These are phyloP conservation scores for Anoplophora glabripennis DNA, from an alignment of 1,140 invertebrate species.

Conservation along the genomic window DNA sequence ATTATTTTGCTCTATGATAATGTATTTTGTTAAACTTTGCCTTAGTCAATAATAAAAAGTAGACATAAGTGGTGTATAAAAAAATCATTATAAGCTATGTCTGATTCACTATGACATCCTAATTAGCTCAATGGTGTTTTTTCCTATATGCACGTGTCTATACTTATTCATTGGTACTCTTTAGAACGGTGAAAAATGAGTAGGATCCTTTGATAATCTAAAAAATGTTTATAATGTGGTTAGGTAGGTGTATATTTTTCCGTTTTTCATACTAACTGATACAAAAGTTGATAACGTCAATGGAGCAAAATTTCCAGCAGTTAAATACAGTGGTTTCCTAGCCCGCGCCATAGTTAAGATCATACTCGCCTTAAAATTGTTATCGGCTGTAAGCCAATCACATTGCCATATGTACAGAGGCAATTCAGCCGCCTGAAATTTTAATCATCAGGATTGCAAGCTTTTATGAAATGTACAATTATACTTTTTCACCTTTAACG, in stretches of 20 bases:
- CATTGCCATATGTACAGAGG: conserved; percentile 26
- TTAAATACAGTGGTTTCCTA: conserved; percentile 52
- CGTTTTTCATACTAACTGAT: conserved; percentile 25
- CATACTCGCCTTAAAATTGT: conserved; percentile 45
- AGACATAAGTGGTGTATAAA: too few relatives aligned
- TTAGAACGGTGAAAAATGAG: conserved; percentile 53
- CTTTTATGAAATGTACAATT: too few relatives aligned
- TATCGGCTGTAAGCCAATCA: conserved; percentile 24
- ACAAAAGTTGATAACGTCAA: conserved; percentile 52
- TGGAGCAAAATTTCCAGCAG: conserved; percentile 52
- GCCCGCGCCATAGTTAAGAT: conserved; percentile 52
- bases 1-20: too few relatives aligned
- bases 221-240: not conserved
- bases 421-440: conserved; percentile 26
- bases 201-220: conserved; percentile 53
- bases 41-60: too few relatives aligned
- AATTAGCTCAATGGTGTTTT: too few relatives aligned
- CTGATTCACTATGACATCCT: too few relatives aligned
- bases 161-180: conserved; percentile 32
- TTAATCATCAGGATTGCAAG: not conserved
- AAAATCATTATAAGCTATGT: too few relatives aligned
- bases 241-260: not conserved
- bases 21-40: too few relatives aligned
- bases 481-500: conserved; percentile 47
- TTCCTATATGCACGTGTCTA: too few relatives aligned